Evolutionary conservation across 2,113 vertebrate species (phyloP).

Genomic region (Patagioenas fasciata): DNA sequence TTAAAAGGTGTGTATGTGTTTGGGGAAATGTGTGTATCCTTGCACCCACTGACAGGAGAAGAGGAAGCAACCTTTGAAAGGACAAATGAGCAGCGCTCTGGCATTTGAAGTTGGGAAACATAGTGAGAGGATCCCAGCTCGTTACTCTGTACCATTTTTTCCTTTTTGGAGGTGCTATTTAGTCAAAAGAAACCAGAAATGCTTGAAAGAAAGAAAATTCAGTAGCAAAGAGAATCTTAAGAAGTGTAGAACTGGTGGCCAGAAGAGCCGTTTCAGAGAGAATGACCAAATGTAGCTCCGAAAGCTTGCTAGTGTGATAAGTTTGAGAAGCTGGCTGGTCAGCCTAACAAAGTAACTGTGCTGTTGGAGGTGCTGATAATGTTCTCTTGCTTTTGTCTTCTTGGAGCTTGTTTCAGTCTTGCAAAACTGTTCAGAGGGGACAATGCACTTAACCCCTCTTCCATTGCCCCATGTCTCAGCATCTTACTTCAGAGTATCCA

Average conservation of each 20-base stretch:
- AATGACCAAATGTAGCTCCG: neutral
- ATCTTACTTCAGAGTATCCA: neutral
- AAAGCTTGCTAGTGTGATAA: neutral
- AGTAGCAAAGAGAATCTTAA: neutral
- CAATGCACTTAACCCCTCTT: neutral
- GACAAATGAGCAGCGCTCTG: neutral
- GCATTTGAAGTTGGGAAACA: neutral
- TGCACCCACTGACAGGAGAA: neutral
- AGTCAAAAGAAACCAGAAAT: neutral
- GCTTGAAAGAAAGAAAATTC: neutral
- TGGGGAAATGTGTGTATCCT: fast-evolving
- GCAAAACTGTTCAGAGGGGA: neutral
- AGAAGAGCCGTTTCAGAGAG: neutral
- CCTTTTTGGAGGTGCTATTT: neutral
- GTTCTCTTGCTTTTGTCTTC: neutral
- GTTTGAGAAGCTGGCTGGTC: neutral
- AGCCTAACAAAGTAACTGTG: neutral
- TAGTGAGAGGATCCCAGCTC: neutral
- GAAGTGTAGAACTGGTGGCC: neutral
- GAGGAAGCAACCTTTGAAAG: neutral
- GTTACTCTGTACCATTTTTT: neutral
- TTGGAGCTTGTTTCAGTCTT: neutral
- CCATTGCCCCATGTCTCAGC: neutral
- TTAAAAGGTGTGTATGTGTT: too few species aligned
- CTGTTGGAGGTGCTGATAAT: neutral